A percentile compares a stretch with the other conserved stretches of the same genome.
Conservation (phyloP, 1,140 invertebrate species). For the Paraescarpia echinospica region DNA sequence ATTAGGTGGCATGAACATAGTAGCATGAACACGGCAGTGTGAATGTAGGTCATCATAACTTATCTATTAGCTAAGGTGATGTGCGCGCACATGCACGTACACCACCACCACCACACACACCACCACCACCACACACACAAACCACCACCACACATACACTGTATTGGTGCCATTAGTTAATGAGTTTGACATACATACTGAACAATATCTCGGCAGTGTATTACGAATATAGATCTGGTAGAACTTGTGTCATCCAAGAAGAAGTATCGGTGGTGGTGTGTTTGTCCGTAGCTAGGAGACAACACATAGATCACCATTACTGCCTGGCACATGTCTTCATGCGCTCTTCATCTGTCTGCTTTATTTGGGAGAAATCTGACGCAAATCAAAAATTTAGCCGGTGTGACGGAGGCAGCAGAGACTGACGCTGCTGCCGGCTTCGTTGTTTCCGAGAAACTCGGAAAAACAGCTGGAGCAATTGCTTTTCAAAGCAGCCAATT, state of each 20-base stretch:
- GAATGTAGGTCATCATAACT: too few relatives aligned
- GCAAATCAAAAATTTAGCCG: background rate
- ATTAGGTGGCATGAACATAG: too few relatives aligned
- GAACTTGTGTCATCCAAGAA: background rate
- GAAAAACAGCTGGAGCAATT: background rate
- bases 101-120: too few relatives aligned
- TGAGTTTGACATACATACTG: too few relatives aligned
- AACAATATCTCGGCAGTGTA: background rate
- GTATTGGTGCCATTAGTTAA: too few relatives aligned
- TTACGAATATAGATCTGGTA: background rate
- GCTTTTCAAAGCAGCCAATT: background rate
- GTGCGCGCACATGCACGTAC: too few relatives aligned
- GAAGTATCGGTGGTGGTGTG: background rate
- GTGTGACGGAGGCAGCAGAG: background rate
- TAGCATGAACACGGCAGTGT: too few relatives aligned
- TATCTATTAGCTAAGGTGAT: too few relatives aligned
- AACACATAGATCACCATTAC: background rate
- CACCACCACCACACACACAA: too few relatives aligned
- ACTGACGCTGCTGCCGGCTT: background rate
- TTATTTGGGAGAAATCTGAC: background rate
- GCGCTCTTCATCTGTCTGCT: background rate
- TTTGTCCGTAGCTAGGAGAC: background rate
- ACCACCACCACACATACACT: too few relatives aligned
- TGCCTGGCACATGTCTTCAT: background rate
- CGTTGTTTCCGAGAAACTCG: background rate